A percentile compares a stretch with the other conserved stretches of the same genome.
phyloP scores from a whole-genome alignment of 2,888 invertebrate genomes.

The Lochmaea crataegi region DNA sequence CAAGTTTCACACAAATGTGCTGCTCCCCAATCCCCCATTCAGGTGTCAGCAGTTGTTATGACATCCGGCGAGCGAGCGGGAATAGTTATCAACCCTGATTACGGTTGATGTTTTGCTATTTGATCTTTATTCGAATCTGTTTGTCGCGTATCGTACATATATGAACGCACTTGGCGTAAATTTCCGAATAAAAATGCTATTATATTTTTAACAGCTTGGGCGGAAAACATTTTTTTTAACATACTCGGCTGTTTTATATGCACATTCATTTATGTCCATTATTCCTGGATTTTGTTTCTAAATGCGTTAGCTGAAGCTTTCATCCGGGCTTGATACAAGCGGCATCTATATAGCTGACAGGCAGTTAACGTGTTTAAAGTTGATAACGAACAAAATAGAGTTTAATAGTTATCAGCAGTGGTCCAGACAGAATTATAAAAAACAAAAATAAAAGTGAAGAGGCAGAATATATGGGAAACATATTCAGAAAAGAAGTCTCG shows the following conservation, averaged over 20 bases:
- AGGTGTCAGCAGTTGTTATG: constrained; percentile 42
- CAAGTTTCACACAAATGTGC: constrained; percentile 36
- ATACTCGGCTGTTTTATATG: not conserved
- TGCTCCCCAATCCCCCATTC: constrained; percentile 30
- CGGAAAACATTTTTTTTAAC: not conserved
- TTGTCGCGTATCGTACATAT: constrained; percentile 17
- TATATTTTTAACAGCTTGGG: not conserved
- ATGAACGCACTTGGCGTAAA: constrained; percentile 1
- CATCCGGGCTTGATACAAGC: no score
- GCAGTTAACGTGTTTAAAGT: no score
- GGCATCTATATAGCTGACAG: no score
- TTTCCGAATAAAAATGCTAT: not conserved
- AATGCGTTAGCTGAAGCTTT: no score
- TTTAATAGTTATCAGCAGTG: no score
- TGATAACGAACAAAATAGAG: no score
- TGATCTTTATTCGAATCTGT: constrained; percentile 37
- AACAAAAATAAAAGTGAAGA: no score
- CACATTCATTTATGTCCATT: not conserved
- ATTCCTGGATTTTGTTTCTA: not conserved
- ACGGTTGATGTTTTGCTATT: constrained; percentile 35
- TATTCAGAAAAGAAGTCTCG: no score
- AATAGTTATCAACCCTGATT: constrained; percentile 42
- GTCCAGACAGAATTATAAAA: no score
- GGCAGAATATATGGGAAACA: no score
- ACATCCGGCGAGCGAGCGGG: constrained; percentile 41